Conservation (phyloP, 92 coral and sea anemone genomes). For the Ricordea florida region DNA sequence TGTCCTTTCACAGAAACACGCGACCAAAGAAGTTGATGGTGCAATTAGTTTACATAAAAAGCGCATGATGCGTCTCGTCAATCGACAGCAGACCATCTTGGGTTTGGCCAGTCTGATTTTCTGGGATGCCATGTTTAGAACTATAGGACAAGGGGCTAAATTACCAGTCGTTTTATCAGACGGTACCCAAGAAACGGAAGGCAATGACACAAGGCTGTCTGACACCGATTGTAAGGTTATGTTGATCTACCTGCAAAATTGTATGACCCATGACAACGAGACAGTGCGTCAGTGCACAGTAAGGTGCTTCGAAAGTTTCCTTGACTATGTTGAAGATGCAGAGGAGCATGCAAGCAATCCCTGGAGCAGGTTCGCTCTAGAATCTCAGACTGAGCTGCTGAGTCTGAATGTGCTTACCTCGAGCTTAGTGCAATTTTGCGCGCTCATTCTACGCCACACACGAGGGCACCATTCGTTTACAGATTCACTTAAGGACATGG, state of each 20-base stretch:
- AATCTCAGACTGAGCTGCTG: constrained; percentile 36
- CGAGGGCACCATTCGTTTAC: not conserved
- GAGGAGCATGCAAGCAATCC: constrained; percentile 42
- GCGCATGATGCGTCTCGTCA: constrained; percentile 25
- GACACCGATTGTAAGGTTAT: constrained; percentile 51
- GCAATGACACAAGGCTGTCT: not conserved
- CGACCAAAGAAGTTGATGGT: not conserved
- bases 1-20: constrained; percentile 18
- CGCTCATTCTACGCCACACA: constrained; percentile 43
- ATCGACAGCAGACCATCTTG: constrained; percentile 23
- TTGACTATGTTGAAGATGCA: constrained; percentile 35
- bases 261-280: constrained; percentile 70
- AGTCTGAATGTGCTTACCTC: constrained; percentile 17
- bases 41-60: constrained; percentile 35
- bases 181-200: not conserved
- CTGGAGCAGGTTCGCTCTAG: constrained; percentile 75
- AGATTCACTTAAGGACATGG: constrained; percentile 29
- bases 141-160: not conserved
- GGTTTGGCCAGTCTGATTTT: constrained; percentile 34
- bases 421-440: constrained; percentile 49
- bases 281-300: constrained; percentile 67
- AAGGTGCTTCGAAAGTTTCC: constrained; percentile 71
- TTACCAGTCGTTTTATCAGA: not conserved
- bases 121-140: constrained; percentile 46
- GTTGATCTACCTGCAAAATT: constrained; percentile 80